Base-by-base conservation (phyloP, 1,140 invertebrate genomes). In the Leucophenga varia region DNA sequence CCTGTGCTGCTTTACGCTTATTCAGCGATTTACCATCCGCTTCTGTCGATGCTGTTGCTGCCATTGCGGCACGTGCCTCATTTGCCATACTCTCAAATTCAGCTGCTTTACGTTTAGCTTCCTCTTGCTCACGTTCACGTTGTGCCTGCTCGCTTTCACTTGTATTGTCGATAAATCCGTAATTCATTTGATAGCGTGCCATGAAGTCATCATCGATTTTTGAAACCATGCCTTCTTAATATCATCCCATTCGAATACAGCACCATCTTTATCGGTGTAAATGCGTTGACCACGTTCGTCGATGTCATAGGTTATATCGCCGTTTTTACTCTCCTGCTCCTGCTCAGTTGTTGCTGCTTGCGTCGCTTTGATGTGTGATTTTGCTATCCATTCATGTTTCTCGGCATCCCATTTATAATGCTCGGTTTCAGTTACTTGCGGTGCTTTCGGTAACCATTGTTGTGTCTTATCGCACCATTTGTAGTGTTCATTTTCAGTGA, bases 121-220 rank as follows among this genome's bases (percentile, higher is more conserved):
- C 65, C 3, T 54, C 58, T 17, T 53, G 52, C 21, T 72, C 65
- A n/a, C 56, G 61, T 13, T 61, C 54, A 10, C 46, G 55, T 37
- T 59, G 57, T 39, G 70, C 70, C 16, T 54, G 49, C 41, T 68
- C 70, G 0, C 56, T 53, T 5, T 55, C 64, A 14, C 54, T 63
- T 35, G 78, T 78, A 59, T 85, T 83, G 59, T 85, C 80, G 50
- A 81, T 78, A 75, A 91, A 91, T 5, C 94, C 95, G 79, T 98
- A 98, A 72, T 82, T 93, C 83, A 97, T 88, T 78, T 98, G 94
- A 79, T 98, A 98, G 41, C 82, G 81, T 1, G 95, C 96, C 76
- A 99, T 85, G 68, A 98, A 98, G 57, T 98, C 93, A 65, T 97
- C 93, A 80, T 97, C 92, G 47, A 98, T 84, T 83, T 96, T 96